A percentile compares a stretch with the other conserved stretches of the same genome.
These are phyloP conservation scores for Crossaster papposus DNA, from an alignment of 53 echinoderm and acorn worm species.

Conservation along the genomic window DNA sequence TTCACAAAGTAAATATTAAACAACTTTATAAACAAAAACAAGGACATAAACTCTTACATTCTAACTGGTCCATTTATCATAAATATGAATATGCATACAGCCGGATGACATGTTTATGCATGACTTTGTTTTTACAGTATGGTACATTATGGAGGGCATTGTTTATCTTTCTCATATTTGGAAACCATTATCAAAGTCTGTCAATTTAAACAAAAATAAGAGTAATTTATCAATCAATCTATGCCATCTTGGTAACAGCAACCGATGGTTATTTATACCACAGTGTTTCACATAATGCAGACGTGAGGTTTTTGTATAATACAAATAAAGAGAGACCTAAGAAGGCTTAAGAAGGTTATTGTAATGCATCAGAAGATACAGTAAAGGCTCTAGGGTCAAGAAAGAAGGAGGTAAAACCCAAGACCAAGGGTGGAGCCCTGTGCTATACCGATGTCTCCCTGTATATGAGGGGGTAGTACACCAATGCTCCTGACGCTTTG, in stretches of 20 bases:
- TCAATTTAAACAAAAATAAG: too few species aligned
- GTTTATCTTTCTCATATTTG: too few species aligned
- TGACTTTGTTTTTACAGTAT: neutral
- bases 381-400: neutral
- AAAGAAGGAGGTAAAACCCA: neutral
- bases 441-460: constrained; percentile 63
- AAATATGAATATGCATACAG: neutral
- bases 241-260: too few species aligned
- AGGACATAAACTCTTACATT: neutral
- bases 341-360: neutral
- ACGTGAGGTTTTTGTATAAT: neutral
- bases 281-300: neutral
- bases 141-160: too few species aligned
- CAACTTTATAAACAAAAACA: neutral
- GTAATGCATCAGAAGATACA: constrained; percentile 36
- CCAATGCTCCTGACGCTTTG: constrained; percentile 51
- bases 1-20: constrained; percentile 25
- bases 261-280: neutral
- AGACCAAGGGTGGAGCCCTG: constrained; percentile 16
- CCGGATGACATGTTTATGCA: neutral
- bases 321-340: neutral
- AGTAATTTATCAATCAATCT: too few species aligned
- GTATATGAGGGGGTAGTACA: constrained; percentile 69
- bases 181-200: too few species aligned
- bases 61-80: neutral